Evolutionary conservation across 2,797 vertebrate species (phyloP).

Genomic region (Chrysocyon brachyurus): DNA sequence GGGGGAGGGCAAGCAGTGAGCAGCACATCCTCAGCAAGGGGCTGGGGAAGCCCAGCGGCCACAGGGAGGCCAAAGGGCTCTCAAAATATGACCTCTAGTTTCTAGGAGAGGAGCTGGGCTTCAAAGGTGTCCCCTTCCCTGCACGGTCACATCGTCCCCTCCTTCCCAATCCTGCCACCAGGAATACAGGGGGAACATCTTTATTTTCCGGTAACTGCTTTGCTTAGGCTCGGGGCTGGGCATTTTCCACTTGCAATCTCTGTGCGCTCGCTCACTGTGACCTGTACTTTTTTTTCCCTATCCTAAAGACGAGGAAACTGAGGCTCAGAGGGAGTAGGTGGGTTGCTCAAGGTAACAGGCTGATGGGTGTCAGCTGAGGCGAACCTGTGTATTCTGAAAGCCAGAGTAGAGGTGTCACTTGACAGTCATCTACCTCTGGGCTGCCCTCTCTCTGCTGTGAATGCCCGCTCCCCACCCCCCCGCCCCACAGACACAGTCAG

Average conservation of each 20-base stretch:
- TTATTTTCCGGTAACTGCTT: not conserved
- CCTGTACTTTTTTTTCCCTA: not conserved
- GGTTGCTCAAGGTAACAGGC: not conserved
- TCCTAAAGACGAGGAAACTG: conserved; percentile 3
- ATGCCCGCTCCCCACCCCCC: fast-evolving
- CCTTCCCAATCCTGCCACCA: not conserved
- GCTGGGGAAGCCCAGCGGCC: not conserved
- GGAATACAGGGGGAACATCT: not conserved
- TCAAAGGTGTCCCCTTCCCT: fast-evolving
- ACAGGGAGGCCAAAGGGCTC: not conserved
- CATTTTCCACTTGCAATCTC: not conserved
- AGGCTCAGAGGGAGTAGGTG: not conserved
- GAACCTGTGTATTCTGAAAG: not conserved
- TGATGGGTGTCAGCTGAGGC: not conserved
- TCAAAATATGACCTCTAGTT: fast-evolving
- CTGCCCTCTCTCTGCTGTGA: no score
- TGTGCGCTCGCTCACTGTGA: not conserved
- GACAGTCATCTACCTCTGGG: not conserved
- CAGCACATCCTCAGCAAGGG: not conserved
- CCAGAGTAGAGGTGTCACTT: not conserved
- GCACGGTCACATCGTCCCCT: not conserved
- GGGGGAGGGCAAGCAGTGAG: not conserved
- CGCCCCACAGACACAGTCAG: no score
- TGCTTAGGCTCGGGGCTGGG: not conserved
- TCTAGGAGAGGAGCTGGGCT: not conserved